Evolutionary conservation across 2,888 invertebrate genomes (phyloP).

Genomic region (Dryomyza anilis): DNA sequence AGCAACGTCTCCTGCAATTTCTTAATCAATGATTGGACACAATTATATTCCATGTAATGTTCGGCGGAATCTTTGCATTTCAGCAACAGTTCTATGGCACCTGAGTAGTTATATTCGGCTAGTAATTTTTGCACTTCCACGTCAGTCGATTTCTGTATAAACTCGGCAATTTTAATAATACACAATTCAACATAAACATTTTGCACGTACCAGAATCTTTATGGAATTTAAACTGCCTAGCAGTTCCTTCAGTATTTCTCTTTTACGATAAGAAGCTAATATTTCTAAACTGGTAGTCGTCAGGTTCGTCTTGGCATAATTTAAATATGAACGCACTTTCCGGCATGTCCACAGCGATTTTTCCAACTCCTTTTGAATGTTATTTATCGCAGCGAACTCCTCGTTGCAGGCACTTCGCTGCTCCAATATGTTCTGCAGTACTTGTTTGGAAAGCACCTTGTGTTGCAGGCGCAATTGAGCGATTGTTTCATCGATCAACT

Average conservation of each 20-base stretch:
- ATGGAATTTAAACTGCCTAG: slow-evolving; percentile 80
- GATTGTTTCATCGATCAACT: slow-evolving; percentile 55
- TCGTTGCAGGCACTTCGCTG: slow-evolving; percentile 86
- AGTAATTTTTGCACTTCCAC: slow-evolving; percentile 80
- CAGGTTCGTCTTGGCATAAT: slow-evolving; percentile 79
- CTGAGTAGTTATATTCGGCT: slow-evolving; percentile 83
- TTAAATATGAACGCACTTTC: slow-evolving; percentile 73
- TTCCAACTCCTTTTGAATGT: slow-evolving; percentile 71
- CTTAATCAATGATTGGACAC: slow-evolving; percentile 84
- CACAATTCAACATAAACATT: not conserved
- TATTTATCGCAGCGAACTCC: slow-evolving; percentile 80
- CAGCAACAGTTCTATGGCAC: slow-evolving; percentile 86
- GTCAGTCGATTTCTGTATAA: slow-evolving; percentile 77
- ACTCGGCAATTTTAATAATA: not conserved
- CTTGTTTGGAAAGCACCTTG: slow-evolving; percentile 87
- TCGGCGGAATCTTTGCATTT: slow-evolving; percentile 87
- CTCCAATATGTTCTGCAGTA: slow-evolving; percentile 89
- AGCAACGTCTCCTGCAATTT: slow-evolving; percentile 90
- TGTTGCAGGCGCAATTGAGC: slow-evolving; percentile 57
- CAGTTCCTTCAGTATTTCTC: slow-evolving; percentile 81
- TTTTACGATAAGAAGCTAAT: slow-evolving; percentile 86
- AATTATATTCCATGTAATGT: slow-evolving; percentile 85
- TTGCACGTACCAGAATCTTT: slow-evolving; percentile 69
- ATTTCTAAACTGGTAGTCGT: slow-evolving; percentile 86
- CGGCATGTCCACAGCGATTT: slow-evolving; percentile 75